These are phyloP conservation scores for Pyxicephalus adspersus DNA, from an alignment of 2,113 vertebrate genomes.

Conservation along the genomic window DNA sequence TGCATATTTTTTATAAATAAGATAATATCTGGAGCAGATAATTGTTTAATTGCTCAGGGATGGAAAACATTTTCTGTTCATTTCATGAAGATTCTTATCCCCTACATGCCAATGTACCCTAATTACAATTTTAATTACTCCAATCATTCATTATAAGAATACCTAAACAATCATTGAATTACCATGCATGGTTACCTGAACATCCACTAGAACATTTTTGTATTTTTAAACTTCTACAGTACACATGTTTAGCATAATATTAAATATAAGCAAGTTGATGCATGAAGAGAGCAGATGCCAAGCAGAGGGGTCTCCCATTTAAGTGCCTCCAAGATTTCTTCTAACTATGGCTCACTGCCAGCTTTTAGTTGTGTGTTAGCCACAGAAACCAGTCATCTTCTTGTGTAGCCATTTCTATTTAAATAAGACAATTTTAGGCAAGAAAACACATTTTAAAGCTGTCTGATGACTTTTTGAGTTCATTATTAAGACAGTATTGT, in stretches of 20 bases:
- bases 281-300: too few relatives aligned
- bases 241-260: neutral
- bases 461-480: too few relatives aligned
- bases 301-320: too few relatives aligned
- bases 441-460: too few relatives aligned
- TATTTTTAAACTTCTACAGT: neutral
- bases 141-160: constrained; percentile 25
- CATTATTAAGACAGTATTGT: too few relatives aligned
- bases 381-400: too few relatives aligned
- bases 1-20: constrained; percentile 19
- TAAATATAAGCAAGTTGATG: too few relatives aligned
- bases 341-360: too few relatives aligned
- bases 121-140: constrained; percentile 35
- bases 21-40: constrained; percentile 22
- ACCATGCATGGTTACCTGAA: constrained; percentile 32
- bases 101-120: constrained; percentile 30
- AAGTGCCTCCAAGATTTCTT: too few relatives aligned
- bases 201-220: neutral
- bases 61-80: constrained; percentile 12
- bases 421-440: too few relatives aligned
- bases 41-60: constrained; percentile 32
- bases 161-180: constrained; percentile 38
- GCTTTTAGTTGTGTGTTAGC: too few relatives aligned
- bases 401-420: too few relatives aligned
- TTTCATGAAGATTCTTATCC: constrained; percentile 26